Conservation (phyloP, 2,888 invertebrate genomes). For the Macropis europaea region DNA sequence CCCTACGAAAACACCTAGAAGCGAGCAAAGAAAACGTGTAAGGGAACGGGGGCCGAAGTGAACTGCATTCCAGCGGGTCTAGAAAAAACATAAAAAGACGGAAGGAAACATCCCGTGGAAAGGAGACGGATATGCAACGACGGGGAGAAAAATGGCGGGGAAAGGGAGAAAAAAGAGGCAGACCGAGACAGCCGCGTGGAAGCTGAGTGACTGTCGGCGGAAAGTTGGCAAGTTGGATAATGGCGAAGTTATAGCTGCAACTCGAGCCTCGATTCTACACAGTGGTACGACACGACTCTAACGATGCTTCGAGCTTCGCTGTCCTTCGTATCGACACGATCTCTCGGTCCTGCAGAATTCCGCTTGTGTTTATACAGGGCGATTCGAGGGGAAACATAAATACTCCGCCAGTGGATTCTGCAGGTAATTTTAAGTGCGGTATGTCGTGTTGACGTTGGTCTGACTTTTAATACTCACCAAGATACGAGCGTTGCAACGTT, state of each 20-base stretch:
- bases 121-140: neutral
- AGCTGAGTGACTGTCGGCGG: slow-evolving; percentile 35
- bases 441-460: no score
- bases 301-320: slow-evolving; percentile 71
- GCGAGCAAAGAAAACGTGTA: no score
- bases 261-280: slow-evolving; percentile 49
- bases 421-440: no score
- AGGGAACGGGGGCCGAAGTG: no score
- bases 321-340: slow-evolving; percentile 23
- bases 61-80: no score
- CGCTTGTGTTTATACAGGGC: slow-evolving; percentile 8
- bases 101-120: neutral
- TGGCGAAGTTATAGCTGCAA: slow-evolving; percentile 75
- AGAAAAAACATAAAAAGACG: neutral
- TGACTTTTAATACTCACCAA: no score
- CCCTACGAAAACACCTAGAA: no score
- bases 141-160: neutral
- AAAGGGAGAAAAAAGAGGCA: no score
- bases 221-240: slow-evolving; percentile 76
- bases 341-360: slow-evolving; percentile 10
- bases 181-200: neutral
- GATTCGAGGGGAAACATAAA: no score
- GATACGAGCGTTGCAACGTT: no score
- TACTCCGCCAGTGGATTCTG: no score
- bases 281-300: slow-evolving; percentile 69